Evolutionary conservation across 2,797 vertebrate genomes (phyloP).

Genomic region (Hafferia zeledoni): DNA sequence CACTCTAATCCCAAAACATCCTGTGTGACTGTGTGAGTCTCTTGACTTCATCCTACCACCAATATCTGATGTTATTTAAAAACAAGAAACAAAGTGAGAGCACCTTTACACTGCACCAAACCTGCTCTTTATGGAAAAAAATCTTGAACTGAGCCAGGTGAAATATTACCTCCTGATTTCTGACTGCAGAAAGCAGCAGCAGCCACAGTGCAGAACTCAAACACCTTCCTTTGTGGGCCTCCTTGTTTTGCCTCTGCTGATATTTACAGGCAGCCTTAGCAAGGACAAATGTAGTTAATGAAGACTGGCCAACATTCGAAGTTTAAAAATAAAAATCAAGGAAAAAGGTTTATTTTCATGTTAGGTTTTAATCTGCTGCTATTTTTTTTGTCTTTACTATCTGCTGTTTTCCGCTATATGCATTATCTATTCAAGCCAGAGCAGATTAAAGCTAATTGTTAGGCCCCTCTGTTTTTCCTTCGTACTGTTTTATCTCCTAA

Average conservation of each 20-base stretch:
- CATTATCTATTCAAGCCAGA: neutral
- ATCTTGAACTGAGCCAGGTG: neutral
- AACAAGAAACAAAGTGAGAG: neutral
- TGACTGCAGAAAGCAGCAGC: neutral
- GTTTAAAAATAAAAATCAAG: neutral
- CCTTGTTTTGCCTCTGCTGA: neutral
- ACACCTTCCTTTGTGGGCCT: neutral
- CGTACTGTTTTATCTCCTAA: constrained; percentile 55
- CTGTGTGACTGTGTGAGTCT: neutral
- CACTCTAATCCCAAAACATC: constrained; percentile 51
- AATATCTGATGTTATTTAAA: neutral
- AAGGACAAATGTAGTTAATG: neutral
- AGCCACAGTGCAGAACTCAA: neutral
- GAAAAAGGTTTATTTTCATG: neutral
- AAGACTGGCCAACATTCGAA: neutral
- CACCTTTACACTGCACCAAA: neutral
- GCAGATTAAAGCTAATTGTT: neutral
- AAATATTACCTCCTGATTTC: neutral
- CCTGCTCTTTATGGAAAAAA: neutral
- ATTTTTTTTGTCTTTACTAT: neutral
- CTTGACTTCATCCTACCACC: neutral
- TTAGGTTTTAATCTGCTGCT: neutral
- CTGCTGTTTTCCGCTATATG: neutral
- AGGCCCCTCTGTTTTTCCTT: neutral
- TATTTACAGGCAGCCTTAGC: neutral